Percentiles rank a stretch among this genome's conserved stretches.
Conservation (phyloP, 2,113 vertebrate genomes). For the Lagopus leucura region DNA sequence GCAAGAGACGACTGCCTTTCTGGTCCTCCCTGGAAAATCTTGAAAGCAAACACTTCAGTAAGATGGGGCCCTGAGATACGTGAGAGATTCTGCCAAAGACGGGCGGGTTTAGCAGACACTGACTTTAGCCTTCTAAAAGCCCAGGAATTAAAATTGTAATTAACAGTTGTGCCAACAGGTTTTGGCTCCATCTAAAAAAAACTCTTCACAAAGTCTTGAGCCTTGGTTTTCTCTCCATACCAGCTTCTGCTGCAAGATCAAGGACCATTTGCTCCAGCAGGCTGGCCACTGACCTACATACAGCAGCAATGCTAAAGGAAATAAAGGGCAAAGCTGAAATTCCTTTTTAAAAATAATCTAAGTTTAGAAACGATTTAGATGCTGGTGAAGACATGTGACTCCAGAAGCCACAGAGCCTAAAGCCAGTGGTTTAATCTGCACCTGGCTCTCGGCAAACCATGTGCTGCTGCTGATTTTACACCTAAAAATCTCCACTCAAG, state of each 20-base stretch:
- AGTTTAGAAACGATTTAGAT: constrained; percentile 43
- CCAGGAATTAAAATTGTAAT: constrained; percentile 1
- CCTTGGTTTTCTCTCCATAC: neutral
- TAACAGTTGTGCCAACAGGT: neutral
- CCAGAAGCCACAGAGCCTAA: neutral
- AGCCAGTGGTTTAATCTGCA: neutral
- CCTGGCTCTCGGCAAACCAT: neutral
- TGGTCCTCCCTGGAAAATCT: neutral
- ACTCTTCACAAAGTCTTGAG: neutral
- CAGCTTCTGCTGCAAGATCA: neutral
- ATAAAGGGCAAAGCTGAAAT: neutral
- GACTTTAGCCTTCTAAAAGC: neutral
- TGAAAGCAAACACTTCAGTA: neutral
- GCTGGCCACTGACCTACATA: constrained; percentile 23
- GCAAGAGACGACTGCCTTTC: neutral
- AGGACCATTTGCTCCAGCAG: neutral
- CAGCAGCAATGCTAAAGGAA: neutral
- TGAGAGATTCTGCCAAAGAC: neutral
- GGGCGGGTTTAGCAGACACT: neutral
- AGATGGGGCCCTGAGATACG: neutral
- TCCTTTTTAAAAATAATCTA: constrained; percentile 14
- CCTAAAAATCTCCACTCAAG: neutral
- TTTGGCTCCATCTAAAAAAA: neutral
- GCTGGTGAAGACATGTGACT: neutral
- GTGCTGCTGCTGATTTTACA: neutral